A percentile compares a stretch with the other conserved stretches of the same genome.
phyloP scores from a whole-genome alignment of 2,797 vertebrate species.

The Caiman crocodilus region DNA sequence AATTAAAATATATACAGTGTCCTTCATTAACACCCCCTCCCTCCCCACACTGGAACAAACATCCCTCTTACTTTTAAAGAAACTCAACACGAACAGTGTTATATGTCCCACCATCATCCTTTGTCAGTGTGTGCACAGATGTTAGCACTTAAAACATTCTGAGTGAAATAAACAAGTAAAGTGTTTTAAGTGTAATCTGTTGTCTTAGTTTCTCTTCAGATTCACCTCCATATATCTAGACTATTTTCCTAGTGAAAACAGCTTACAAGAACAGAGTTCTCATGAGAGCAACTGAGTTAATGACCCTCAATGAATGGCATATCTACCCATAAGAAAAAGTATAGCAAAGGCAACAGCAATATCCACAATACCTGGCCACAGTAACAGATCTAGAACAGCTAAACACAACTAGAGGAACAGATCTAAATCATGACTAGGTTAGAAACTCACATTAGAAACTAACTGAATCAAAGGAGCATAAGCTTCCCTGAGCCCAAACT shows the following conservation, averaged over 20 bases:
- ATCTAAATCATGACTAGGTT: background rate
- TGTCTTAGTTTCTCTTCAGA: background rate
- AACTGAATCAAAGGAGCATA: no score
- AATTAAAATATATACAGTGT: background rate
- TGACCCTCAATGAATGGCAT: background rate
- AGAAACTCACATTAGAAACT: no score
- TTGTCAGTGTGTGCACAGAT: background rate
- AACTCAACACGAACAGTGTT: background rate
- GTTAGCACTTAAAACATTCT: background rate
- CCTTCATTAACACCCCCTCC: background rate
- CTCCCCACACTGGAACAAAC: fast-evolving
- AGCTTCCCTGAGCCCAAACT: no score
- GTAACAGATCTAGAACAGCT: no score
- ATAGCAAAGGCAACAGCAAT: background rate
- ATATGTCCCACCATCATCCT: fast-evolving
- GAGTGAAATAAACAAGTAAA: no score
- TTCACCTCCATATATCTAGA: background rate
- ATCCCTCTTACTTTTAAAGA: background rate
- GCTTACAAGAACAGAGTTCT: background rate
- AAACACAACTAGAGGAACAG: background rate
- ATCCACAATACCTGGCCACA: background rate
- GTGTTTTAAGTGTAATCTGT: no score
- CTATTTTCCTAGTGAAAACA: background rate
- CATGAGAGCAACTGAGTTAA: background rate
- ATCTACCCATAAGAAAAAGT: background rate